A percentile compares a stretch with the other conserved stretches of the same genome.
These are phyloP conservation scores for Scaptomyza montana DNA, from an alignment of 1,140 invertebrate species.

Conservation along the genomic window DNA sequence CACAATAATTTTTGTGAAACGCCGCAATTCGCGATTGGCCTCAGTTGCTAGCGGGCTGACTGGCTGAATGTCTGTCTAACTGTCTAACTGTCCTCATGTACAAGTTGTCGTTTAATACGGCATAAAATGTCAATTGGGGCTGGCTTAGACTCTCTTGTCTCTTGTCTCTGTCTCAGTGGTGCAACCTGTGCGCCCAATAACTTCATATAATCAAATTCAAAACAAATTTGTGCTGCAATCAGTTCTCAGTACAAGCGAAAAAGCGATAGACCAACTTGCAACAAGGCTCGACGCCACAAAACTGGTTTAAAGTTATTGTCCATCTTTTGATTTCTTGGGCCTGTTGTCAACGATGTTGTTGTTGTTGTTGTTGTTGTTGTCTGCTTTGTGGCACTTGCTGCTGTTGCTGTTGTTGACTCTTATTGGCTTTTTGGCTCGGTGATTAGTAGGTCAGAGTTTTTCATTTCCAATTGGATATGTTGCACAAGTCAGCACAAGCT, in stretches of 20 bases:
- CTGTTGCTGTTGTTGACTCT: conserved; percentile 66
- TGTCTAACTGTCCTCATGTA: conserved; percentile 29
- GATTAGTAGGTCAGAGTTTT: conserved; percentile 82
- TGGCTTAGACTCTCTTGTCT: conserved; percentile 12
- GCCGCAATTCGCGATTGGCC: conserved; percentile 64
- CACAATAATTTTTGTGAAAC: conserved; percentile 78
- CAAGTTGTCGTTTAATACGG: conserved; percentile 64
- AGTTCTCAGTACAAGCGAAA: conserved; percentile 53
- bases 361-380: conserved; percentile 40
- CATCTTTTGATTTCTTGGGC: conserved; percentile 80
- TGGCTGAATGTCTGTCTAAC: conserved; percentile 25
- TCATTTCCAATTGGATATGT: conserved; percentile 81
- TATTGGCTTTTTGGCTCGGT: conserved; percentile 81
- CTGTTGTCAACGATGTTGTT: conserved; percentile 42
- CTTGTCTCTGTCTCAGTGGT: conserved; percentile 9
- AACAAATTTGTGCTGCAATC: conserved; percentile 73
- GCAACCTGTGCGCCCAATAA: conserved; percentile 62
- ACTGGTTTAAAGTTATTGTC: conserved; percentile 82
- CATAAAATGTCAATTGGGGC: conserved; percentile 79
- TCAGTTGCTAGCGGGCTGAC: conserved; percentile 6
- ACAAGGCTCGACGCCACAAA: conserved; percentile 68
- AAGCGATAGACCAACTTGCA: conserved; percentile 51
- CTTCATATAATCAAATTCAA: conserved; percentile 76
- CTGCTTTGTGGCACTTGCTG: conserved; percentile 56
- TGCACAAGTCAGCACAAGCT: conserved; percentile 59